These are phyloP conservation scores for Cantharis rustica DNA, from an alignment of 2,888 invertebrate genomes.

Conservation along the genomic window DNA sequence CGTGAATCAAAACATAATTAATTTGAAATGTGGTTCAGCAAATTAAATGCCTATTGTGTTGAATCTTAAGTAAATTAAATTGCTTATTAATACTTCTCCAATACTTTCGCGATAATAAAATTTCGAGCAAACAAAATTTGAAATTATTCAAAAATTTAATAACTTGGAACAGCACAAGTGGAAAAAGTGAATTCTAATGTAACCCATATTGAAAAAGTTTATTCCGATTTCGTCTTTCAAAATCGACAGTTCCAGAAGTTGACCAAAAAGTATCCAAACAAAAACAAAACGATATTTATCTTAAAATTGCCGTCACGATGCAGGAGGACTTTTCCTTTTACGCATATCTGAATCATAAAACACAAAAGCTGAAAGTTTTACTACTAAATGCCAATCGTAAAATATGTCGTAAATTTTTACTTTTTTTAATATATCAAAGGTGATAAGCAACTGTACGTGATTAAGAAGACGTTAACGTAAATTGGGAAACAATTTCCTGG, in stretches of 20 bases:
- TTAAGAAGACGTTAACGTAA: not conserved
- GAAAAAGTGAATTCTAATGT: not conserved
- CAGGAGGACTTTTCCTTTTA: not conserved
- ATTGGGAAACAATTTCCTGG: not conserved
- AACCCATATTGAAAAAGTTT: not conserved
- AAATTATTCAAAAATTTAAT: not conserved
- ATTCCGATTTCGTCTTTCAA: not conserved
- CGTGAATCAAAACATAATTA: not conserved
- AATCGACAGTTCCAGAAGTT: not conserved
- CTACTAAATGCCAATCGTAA: not conserved
- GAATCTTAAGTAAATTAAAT: too few relatives aligned
- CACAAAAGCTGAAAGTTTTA: not conserved
- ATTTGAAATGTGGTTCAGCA: not conserved
- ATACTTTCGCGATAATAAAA: not conserved
- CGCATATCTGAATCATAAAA: not conserved
- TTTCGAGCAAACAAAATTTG: not conserved
- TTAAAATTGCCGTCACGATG: not conserved
- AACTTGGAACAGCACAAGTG: not conserved
- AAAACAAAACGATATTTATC: not conserved
- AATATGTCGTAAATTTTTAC: not conserved
- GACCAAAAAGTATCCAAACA: not conserved
- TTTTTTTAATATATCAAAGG: not conserved
- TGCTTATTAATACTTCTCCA: too few relatives aligned
- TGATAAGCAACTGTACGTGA: not conserved
- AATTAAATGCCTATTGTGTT: not conserved